Base-by-base conservation (phyloP, 2,888 invertebrate species). In the Hydropsyche betteni region DNA sequence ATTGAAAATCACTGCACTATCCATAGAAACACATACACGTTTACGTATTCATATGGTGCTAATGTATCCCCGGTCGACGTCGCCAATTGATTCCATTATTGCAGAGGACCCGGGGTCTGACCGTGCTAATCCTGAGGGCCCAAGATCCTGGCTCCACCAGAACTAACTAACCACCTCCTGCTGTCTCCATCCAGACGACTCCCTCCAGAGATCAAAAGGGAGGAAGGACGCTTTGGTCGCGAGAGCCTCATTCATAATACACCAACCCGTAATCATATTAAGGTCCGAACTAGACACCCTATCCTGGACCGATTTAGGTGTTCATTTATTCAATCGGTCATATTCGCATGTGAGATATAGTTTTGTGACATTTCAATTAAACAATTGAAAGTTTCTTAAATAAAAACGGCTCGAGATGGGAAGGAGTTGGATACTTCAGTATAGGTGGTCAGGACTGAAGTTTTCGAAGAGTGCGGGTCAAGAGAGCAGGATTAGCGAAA, bases 51-150 rank as follows among this genome's bases (percentile, higher is more conserved):
- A 64, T 64, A 64, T 36, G 64, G 64, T 64, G 64, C 72, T 38
- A 53, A 55, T 50, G 72, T 71, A 69, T 52, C 75, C 75, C 70
- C 24, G 33, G 75, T 58, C 14, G 44, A 33, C 14, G 38, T 36
- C 71, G 38, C 75, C 71, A 75, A 75, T 75, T 75, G 75, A 75
- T 75, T 75, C 72, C 68, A 75, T 75, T 75, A 75, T 58, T 75
- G 68, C 71, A 44, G 69, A 36, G 69, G 24, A 33, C 51, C 14
- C n/a, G 51, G 69, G 72, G 72, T 72, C 50, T 33, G 38, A 12
- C 14, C 24, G 44, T 5, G 14, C 58, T 72, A 72, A 72, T 72
- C 72, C 72, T n/a, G 16, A 12, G 61, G 72, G 36, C 70, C 53
- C 53, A 72, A 72, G 72, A 72, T 61, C 44, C 44, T 44, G 38